These are phyloP conservation scores for Bombus haemorrhoidalis DNA, from an alignment of 1,140 invertebrate species.

Conservation along the genomic window DNA sequence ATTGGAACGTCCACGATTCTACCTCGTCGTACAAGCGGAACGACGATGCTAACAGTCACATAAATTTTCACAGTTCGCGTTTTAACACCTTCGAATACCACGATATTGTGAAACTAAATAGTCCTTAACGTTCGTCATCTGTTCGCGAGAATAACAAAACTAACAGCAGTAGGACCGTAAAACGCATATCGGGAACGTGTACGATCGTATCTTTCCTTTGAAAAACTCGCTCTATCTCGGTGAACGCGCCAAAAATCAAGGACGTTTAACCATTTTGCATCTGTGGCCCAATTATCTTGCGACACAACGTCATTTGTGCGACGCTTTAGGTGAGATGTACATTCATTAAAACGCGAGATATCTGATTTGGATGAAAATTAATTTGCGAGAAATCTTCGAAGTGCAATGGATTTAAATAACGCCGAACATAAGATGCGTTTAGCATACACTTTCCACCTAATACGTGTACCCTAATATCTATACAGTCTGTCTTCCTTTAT, in stretches of 20 bases:
- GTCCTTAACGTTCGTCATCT: background rate
- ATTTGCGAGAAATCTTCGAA: background rate
- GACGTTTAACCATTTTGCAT: background rate
- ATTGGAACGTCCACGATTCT: background rate
- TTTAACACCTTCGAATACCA: background rate
- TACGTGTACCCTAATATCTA: background rate
- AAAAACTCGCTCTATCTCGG: background rate
- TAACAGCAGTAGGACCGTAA: background rate
- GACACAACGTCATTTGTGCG: background rate
- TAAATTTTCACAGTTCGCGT: conserved; percentile 8
- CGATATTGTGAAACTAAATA: conserved; percentile 1
- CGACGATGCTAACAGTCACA: background rate
- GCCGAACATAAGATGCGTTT: background rate
- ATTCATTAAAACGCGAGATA: background rate
- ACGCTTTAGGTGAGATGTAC: background rate
- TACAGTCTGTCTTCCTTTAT: background rate
- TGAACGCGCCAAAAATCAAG: background rate
- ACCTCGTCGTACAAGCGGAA: background rate
- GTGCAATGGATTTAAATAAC: background rate
- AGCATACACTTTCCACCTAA: background rate
- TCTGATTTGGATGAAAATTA: background rate
- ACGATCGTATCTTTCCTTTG: background rate
- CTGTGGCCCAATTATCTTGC: background rate
- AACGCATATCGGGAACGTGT: background rate
- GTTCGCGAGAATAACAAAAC: background rate